These are phyloP conservation scores for Monochamus alternatus DNA, from an alignment of 2,888 invertebrate genomes.

Conservation along the genomic window DNA sequence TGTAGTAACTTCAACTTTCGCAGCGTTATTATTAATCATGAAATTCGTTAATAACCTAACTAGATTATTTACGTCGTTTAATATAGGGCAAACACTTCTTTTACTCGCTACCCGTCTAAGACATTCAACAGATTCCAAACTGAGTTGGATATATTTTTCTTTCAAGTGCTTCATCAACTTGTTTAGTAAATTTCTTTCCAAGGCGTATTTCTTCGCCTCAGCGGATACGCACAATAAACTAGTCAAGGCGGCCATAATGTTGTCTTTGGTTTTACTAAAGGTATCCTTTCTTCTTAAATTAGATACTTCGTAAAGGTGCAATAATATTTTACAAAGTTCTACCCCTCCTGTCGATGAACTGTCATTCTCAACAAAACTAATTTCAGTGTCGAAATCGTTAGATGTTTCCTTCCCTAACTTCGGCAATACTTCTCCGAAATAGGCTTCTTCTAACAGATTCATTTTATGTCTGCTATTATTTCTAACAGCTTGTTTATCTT, in stretches of 20 bases:
- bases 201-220: constrained; percentile 71
- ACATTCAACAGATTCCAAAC: constrained; percentile 71
- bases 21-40: constrained; percentile 73
- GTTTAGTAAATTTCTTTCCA: constrained; percentile 67
- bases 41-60: constrained; percentile 76
- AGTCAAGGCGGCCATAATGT: constrained; percentile 69
- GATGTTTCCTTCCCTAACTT: constrained; percentile 22
- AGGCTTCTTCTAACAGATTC: constrained; percentile 59
- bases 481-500: constrained; percentile 28
- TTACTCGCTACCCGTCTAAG: constrained; percentile 69
- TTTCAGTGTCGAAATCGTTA: constrained; percentile 51
- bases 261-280: constrained; percentile 65
- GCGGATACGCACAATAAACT: constrained; percentile 71
- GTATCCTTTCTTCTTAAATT: constrained; percentile 64
- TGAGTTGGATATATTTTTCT: constrained; percentile 70
- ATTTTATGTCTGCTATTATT: constrained; percentile 44
- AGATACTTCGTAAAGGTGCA: constrained; percentile 70
- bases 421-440: constrained; percentile 58
- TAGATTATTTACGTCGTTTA: constrained; percentile 75
- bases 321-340: constrained; percentile 70
- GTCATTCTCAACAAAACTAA: constrained; percentile 51
- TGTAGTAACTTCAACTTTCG: constrained; percentile 75
- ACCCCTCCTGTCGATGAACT: constrained; percentile 69
- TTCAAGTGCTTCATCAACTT: constrained; percentile 69
- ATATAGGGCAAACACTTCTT: constrained; percentile 70